These are phyloP conservation scores for Fragum sueziense DNA, from an alignment of 2,888 invertebrate species.

Conservation along the genomic window DNA sequence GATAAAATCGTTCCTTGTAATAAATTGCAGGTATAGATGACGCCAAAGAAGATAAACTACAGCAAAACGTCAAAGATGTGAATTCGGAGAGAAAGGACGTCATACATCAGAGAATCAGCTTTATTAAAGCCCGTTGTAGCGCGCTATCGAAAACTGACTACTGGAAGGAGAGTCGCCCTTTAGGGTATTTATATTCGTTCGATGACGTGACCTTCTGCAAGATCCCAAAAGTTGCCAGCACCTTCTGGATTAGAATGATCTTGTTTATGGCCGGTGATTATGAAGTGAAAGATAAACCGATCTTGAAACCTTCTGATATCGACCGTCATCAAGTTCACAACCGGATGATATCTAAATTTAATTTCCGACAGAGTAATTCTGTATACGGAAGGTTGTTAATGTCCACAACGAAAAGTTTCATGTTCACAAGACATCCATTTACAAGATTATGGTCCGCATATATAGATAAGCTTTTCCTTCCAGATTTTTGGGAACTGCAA, in stretches of 20 bases:
- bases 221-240: slow-evolving; percentile 41
- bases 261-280: slow-evolving; percentile 44
- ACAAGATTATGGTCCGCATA: slow-evolving; percentile 61
- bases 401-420: slow-evolving; percentile 46
- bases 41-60: too few relatives aligned
- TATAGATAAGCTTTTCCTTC: slow-evolving; percentile 62
- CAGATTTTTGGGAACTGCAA: slow-evolving; percentile 58
- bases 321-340: slow-evolving; percentile 50
- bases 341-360: not conserved
- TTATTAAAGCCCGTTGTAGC: too few relatives aligned
- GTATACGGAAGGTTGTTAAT: slow-evolving; percentile 19
- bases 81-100: too few relatives aligned
- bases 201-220: not conserved
- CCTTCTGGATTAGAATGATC: slow-evolving; percentile 48
- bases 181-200: not conserved
- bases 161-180: not conserved
- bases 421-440: slow-evolving; percentile 63
- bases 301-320: slow-evolving; percentile 52
- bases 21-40: too few relatives aligned
- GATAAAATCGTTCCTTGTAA: too few relatives aligned
- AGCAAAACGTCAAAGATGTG: too few relatives aligned
- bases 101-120: too few relatives aligned
- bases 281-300: not conserved
- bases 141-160: not conserved
- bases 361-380: not conserved